Conservation (phyloP, 2,797 vertebrate genomes). For the Buceros bicornis region DNA sequence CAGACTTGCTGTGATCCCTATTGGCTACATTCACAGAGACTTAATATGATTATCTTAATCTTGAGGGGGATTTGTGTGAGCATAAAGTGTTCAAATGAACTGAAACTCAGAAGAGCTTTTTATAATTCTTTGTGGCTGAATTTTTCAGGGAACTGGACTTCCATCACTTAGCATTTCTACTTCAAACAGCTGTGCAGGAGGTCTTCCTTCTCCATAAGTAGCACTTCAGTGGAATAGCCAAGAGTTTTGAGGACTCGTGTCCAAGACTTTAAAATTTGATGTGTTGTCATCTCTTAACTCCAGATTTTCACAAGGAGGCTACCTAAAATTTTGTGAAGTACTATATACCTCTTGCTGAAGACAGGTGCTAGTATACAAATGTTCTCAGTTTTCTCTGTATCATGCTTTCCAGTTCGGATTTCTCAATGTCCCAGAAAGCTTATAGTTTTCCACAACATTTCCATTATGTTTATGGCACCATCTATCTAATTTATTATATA, state of each 20-base stretch:
- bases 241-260: neutral
- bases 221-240: neutral
- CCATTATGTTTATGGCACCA: neutral
- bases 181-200: neutral
- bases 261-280: neutral
- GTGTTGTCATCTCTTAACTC: neutral
- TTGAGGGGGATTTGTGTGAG: slow-evolving; percentile 2
- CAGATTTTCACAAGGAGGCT: neutral
- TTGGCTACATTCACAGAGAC: neutral
- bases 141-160: neutral
- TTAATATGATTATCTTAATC: slow-evolving; percentile 6
- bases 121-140: neutral
- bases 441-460: neutral
- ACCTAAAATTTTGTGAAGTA: neutral
- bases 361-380: neutral
- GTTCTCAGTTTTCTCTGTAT: neutral
- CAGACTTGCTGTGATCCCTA: neutral
- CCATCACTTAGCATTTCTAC: neutral
- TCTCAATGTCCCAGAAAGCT: neutral
- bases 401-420: neutral
- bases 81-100: neutral
- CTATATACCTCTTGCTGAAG: neutral
- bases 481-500: neutral
- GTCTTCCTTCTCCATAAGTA: neutral
- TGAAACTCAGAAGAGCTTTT: neutral